Conservation (phyloP, 2,113 vertebrate genomes). For the Daubentonia madagascariensis region DNA sequence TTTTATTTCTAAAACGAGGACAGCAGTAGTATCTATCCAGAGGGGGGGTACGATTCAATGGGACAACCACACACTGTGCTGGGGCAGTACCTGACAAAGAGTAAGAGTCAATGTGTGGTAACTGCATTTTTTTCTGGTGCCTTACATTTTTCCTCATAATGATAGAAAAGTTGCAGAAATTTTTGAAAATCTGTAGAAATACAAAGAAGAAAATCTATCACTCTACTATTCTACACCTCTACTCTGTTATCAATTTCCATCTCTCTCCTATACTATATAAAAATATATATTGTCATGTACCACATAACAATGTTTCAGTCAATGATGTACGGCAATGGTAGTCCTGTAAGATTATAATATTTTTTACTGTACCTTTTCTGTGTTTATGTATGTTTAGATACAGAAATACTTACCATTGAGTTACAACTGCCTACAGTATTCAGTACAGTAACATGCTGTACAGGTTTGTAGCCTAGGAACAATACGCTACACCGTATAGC, state of each 20-base stretch:
- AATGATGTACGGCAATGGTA: not conserved
- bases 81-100: not conserved
- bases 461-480: not conserved
- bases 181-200: not conserved
- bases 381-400: not conserved
- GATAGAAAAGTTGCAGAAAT: not conserved
- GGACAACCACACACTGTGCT: not conserved
- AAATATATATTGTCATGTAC: not conserved
- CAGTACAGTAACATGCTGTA: not conserved
- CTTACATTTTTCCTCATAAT: not conserved
- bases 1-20: not conserved
- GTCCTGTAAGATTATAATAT: not conserved
- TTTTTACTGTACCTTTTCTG: not conserved
- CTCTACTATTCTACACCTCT: not conserved
- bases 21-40: too few species aligned
- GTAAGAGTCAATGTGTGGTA: not conserved
- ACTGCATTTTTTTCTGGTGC: not conserved
- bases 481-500: not conserved
- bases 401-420: not conserved
- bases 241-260: not conserved
- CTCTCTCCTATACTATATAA: not conserved
- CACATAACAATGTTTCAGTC: not conserved
- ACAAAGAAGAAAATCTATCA: not conserved
- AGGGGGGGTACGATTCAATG: fast-evolving
- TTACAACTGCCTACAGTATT: not conserved